Evolutionary conservation across 2,113 vertebrate genomes (phyloP).

Genomic region (Mormyrus lacerda): DNA sequence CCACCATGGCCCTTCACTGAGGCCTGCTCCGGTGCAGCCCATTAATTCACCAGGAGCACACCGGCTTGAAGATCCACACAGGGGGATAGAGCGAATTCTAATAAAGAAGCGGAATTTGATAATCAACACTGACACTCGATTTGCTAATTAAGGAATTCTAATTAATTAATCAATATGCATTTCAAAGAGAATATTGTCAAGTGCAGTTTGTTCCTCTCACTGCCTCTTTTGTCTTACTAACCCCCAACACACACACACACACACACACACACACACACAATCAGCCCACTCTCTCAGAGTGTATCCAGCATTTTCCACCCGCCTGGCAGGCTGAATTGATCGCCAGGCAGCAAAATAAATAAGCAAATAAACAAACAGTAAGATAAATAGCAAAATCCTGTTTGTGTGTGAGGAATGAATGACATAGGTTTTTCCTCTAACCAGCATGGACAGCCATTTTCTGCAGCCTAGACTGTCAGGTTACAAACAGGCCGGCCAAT

Average conservation of each 20-base stretch:
- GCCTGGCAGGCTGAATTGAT: neutral
- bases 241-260: constrained; percentile 30
- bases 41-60: constrained; percentile 17
- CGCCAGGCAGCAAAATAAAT: neutral
- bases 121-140: constrained; percentile 65
- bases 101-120: constrained; percentile 63
- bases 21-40: neutral
- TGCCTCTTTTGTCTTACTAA: constrained; percentile 1
- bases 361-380: constrained; percentile 1
- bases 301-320: neutral
- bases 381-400: constrained; percentile 1
- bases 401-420: neutral
- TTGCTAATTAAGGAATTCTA: constrained; percentile 65
- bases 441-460: neutral
- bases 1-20: neutral
- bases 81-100: constrained; percentile 41
- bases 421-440: neutral
- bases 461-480: neutral
- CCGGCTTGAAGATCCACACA: constrained; percentile 22
- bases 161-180: constrained; percentile 68
- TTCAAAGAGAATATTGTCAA: constrained; percentile 59
- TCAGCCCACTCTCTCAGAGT: neutral
- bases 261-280: constrained; percentile 37
- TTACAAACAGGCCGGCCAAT: neutral
- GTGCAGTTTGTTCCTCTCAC: constrained; percentile 48